These are phyloP conservation scores for Drosophila suboccidentalis DNA, from an alignment of 2,888 invertebrate species.

Conservation along the genomic window DNA sequence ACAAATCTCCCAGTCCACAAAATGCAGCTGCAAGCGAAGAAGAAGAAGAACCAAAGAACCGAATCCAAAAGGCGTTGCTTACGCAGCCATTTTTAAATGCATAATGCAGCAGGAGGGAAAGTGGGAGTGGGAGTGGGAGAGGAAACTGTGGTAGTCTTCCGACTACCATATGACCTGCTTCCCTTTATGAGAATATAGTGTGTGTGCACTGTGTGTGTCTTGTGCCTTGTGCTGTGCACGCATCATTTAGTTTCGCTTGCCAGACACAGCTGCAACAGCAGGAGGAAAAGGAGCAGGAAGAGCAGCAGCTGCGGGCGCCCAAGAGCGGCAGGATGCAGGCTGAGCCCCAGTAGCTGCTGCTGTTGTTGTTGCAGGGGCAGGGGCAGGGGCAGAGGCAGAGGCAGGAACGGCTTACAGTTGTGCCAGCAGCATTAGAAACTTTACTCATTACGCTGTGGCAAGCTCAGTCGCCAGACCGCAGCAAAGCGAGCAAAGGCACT, in stretches of 20 bases:
- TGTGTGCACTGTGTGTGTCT: constrained; percentile 17
- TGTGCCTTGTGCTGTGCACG: constrained; percentile 40
- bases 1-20: constrained; percentile 51
- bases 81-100: constrained; percentile 76
- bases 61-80: constrained; percentile 57
- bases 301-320: constrained; percentile 6
- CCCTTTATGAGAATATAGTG: constrained; percentile 37
- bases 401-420: constrained; percentile 63
- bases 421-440: constrained; percentile 80
- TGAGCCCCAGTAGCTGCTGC: neutral
- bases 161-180: constrained; percentile 57
- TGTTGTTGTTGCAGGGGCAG: neutral
- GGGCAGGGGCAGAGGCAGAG: neutral
- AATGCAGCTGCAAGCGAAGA: constrained; percentile 8
- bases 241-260: constrained; percentile 67
- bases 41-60: constrained; percentile 14
- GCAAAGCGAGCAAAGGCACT: constrained; percentile 52
- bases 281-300: neutral
- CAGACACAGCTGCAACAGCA: constrained; percentile 20
- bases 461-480: constrained; percentile 74
- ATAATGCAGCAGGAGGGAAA: constrained; percentile 55
- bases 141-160: constrained; percentile 23
- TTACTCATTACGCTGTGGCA: constrained; percentile 79
- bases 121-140: neutral
- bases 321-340: constrained; percentile 31